Evolutionary conservation across 2,797 vertebrate genomes (phyloP), one percentile per base, ranked within the genome.

Genomic region (Dendrocincla fuliginosa): DNA sequence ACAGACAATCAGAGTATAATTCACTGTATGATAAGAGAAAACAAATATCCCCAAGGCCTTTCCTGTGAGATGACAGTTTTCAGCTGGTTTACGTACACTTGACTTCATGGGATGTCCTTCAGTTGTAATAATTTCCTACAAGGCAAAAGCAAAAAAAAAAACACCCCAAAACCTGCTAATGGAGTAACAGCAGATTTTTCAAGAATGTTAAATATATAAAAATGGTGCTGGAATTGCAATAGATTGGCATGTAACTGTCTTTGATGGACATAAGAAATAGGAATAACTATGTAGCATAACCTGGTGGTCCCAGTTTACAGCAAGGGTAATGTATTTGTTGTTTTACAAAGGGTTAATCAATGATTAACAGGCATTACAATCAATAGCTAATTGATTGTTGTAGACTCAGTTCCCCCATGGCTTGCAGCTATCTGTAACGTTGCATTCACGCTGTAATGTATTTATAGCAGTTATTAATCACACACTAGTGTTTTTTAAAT

Each of bases 391-490:
- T 91, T 91, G 87, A 89, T 92, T 75, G 69, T 63, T 88, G 83
- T 70, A 68, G 82, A 22, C 39, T 57, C 49, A 37, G 59, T 82
- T 88, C 86, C 44, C 84, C 32, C 81, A 46, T 39, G 67, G 59
- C 69, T 92, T 71, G 87, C 80, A 91, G 93, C 81, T 87, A 35
- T 85, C 81, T 87, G 49, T 73, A 87, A 59, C 55, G 3, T 14
- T 85, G 39, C 61, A 22, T 55, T 89, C 42, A 22, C 9, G 24
- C 50, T 79, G 30, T 27, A 77, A 79, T 46, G 56, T 88, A 70
- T 84, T 95, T 94, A 76, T 81, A 88, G 83, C 71, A 50, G 70
- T 81, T 91, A 93, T 87, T 90, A 90, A 94, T 91, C 80, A 61
- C 0, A 4, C 44, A 28, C 39, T 41, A 47, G 52, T 79, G 90